phyloP scores from a whole-genome alignment of 2,113 vertebrate species.

The Emydura subglobosa region DNA sequence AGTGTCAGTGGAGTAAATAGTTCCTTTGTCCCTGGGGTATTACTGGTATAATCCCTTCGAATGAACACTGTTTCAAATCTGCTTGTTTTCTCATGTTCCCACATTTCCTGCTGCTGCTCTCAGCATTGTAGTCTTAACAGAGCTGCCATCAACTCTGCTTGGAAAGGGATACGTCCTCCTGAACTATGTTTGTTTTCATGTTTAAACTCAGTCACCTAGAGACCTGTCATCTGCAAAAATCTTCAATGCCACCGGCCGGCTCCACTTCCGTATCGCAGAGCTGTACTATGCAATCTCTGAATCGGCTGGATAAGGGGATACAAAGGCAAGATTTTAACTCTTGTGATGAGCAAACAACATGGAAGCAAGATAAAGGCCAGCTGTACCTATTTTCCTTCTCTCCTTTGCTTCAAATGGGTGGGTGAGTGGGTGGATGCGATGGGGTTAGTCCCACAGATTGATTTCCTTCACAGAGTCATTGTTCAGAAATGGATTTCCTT shows the following conservation, averaged over 20 bases:
- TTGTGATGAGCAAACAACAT: neutral
- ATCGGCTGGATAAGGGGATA: neutral
- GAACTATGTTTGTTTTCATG: neutral
- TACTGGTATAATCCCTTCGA: conserved; percentile 65
- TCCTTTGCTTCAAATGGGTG: neutral
- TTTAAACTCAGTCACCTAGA: neutral
- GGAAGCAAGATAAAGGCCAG: neutral
- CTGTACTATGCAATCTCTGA: neutral
- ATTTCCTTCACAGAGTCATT: neutral
- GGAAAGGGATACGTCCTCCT: neutral
- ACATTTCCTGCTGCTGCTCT: conserved; percentile 60
- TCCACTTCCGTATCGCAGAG: neutral
- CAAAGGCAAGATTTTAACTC: neutral
- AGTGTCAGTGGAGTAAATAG: conserved; percentile 56
- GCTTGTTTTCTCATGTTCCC: conserved; percentile 65
- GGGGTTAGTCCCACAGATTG: neutral
- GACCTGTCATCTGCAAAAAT: neutral
- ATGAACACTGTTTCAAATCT: conserved; percentile 61
- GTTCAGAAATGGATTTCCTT: neutral
- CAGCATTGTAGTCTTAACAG: neutral
- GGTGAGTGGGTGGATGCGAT: neutral
- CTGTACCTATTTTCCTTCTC: neutral
- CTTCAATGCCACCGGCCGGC: accelerated
- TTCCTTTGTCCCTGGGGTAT: conserved; percentile 56
- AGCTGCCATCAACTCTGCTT: neutral